Evolutionary conservation across 2,797 vertebrate species (phyloP).

Genomic region (Poeciliopsis paucimaculata): DNA sequence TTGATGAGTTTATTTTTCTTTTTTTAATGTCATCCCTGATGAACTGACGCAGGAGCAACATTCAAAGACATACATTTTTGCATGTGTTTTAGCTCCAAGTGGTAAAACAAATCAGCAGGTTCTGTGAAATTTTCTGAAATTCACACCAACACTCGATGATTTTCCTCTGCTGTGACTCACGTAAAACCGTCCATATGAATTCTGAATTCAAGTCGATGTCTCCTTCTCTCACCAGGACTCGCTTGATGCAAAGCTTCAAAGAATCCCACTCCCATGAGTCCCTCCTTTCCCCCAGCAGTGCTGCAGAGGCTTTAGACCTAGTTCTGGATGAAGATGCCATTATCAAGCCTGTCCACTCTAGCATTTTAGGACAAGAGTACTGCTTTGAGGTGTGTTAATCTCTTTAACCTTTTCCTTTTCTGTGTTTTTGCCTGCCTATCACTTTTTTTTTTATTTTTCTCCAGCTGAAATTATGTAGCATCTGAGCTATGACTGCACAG

Average conservation of each 20-base stretch:
- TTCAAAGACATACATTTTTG: neutral
- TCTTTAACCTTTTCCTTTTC: constrained; percentile 14
- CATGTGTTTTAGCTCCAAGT: neutral
- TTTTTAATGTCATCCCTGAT: neutral
- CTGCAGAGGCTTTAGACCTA: constrained; percentile 92
- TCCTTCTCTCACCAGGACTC: constrained; percentile 80
- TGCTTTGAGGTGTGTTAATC: constrained; percentile 88
- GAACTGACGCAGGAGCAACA: neutral
- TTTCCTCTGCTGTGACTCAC: constrained; percentile 36
- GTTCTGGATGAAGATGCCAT: constrained; percentile 95
- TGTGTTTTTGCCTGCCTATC: neutral
- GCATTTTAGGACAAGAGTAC: constrained; percentile 96
- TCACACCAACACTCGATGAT: constrained; percentile 17
- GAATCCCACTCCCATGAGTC: constrained; percentile 97
- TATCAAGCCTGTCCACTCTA: constrained; percentile 95
- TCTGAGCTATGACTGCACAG: constrained; percentile 7
- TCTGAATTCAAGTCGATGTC: constrained; percentile 29
- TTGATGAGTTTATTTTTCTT: neutral
- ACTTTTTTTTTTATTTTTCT: neutral
- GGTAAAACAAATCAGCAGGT: constrained; percentile 37
- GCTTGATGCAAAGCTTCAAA: constrained; percentile 96
- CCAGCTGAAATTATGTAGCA: constrained; percentile 9
- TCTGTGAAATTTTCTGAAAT: constrained; percentile 26
- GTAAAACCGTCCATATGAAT: constrained; percentile 20
- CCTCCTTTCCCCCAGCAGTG: constrained; percentile 93